Base-by-base conservation (phyloP, 2,797 vertebrate genomes). In the Halcyon chelicuti region DNA sequence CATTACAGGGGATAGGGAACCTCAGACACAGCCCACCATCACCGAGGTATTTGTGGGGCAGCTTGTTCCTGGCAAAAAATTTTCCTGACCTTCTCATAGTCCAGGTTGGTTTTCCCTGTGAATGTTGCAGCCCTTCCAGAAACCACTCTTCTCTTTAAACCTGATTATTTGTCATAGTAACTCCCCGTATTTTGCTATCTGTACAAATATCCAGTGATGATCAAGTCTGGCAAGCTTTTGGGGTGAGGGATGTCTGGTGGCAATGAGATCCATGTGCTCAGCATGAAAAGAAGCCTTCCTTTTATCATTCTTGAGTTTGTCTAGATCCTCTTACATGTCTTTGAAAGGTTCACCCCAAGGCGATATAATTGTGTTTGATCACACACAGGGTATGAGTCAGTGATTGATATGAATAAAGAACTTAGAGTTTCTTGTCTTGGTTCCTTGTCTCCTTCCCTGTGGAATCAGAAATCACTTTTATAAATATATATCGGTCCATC, bases 311-410 rank as follows among this genome's bases (percentile, higher is more conserved):
- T 79, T 54, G 83, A 61, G 54, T 93, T 96, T 87, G 80, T 95
- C 80, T 95, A 89, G 86, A 95, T 95, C 74, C 60, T 90, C 49
- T 86, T 65, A 84, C 66, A 23, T 65, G 37, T 70, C 93, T 96
- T 93, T 96, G 94, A 96, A 95, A 96, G 77, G 92, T 87, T 95
- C 92, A 88, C 88, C 96, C 94, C 74, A 88, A 95, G 95, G 96
- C 94, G 0, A 87, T 87, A 74, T 89, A 93, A 95, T 95, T 93
- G 94, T 90, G 88, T 94, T 96, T 96, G 95, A 94, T 96, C 92
- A 85, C 86, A 58, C 47, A 49, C 86, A 95, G 93, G 40, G 90
- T 93, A 93, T 67, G 90, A 96, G 74, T 82, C 83, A 71, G 88
- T 95, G 94, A 95, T 67, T 97, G 90, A 88, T 86, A 93, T 65